Percentiles rank a stretch among this genome's conserved stretches.
Evolutionary conservation across 2,888 invertebrate genomes (phyloP).

Genomic region (Eugnorisma glareosa): DNA sequence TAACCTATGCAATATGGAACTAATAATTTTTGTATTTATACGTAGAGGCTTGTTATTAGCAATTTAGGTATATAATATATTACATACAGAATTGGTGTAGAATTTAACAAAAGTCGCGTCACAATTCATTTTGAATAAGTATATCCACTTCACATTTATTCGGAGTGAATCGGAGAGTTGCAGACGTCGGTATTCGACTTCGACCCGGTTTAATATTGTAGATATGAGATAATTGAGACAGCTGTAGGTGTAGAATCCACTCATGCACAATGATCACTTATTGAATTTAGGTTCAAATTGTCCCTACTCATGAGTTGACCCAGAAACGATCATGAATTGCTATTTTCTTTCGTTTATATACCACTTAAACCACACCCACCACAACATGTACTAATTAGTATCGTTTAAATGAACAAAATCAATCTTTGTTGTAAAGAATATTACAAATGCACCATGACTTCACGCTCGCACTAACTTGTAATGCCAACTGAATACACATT

Average conservation of each 20-base stretch:
- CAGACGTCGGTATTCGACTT: slow-evolving; percentile 1
- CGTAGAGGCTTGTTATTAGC: too few species aligned
- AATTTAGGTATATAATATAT: too few species aligned
- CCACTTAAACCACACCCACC: neutral
- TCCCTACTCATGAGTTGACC: neutral
- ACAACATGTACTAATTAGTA: neutral
- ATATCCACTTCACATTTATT: slow-evolving; percentile 19
- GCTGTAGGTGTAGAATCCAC: slow-evolving; percentile 27
- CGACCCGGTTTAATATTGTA: neutral
- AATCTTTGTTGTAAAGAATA: neutral
- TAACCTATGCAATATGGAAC: too few species aligned
- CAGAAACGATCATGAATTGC: neutral
- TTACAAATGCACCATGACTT: neutral
- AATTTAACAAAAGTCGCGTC: slow-evolving; percentile 8
- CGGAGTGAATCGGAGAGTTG: slow-evolving; percentile 14
- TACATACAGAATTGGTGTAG: slow-evolving; percentile 2
- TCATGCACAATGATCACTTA: slow-evolving; percentile 7
- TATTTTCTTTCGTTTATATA: neutral
- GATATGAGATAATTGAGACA: slow-evolving; percentile 17
- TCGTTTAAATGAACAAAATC: neutral
- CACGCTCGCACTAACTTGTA: neutral
- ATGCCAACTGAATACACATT: neutral
- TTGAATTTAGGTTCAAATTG: neutral
- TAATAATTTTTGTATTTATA: too few species aligned
- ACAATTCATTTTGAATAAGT: neutral